Conservation (phyloP, 2,888 invertebrate genomes). For the Chloroclystis v-ata region DNA sequence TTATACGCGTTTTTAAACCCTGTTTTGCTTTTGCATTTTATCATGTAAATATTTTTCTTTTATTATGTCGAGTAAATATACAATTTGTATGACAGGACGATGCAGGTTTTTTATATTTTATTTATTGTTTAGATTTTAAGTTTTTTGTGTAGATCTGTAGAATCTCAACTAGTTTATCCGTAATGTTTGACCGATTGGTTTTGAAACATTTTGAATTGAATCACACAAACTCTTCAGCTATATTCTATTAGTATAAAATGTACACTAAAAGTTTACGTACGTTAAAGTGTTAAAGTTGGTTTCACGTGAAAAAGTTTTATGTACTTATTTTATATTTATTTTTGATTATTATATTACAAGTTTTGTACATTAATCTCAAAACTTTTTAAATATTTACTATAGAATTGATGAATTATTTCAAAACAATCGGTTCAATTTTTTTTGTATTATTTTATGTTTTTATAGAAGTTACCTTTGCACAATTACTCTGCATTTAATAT, state of each 20-base stretch:
- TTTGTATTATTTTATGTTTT: slow-evolving; percentile 27
- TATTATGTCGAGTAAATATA: slow-evolving; percentile 12
- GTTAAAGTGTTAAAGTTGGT: too few relatives aligned
- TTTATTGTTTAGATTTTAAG: slow-evolving; percentile 43
- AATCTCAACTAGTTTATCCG: slow-evolving; percentile 55
- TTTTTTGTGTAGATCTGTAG: slow-evolving; percentile 49
- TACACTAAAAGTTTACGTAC: too few relatives aligned
- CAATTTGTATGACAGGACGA: slow-evolving; percentile 44
- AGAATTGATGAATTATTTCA: slow-evolving; percentile 4
- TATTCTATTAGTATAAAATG: too few relatives aligned
- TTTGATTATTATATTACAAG: too few relatives aligned
- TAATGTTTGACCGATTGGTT: slow-evolving; percentile 27
- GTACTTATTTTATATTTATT: too few relatives aligned
- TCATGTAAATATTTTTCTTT: not conserved
- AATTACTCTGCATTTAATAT: slow-evolving; percentile 62
- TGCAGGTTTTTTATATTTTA: slow-evolving; percentile 43
- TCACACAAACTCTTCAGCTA: too few relatives aligned
- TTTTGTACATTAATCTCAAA: too few relatives aligned
- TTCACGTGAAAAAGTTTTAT: too few relatives aligned
- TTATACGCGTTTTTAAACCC: not conserved
- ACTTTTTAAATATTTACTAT: too few relatives aligned
- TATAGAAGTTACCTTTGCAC: slow-evolving; percentile 44
- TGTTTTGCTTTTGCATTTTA: slow-evolving; percentile 2
- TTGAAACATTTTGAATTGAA: slow-evolving; percentile 11
- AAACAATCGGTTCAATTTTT: slow-evolving; percentile 11